Conservation (phyloP, 2,888 invertebrate species). For the Lycocerus yunnanus region DNA sequence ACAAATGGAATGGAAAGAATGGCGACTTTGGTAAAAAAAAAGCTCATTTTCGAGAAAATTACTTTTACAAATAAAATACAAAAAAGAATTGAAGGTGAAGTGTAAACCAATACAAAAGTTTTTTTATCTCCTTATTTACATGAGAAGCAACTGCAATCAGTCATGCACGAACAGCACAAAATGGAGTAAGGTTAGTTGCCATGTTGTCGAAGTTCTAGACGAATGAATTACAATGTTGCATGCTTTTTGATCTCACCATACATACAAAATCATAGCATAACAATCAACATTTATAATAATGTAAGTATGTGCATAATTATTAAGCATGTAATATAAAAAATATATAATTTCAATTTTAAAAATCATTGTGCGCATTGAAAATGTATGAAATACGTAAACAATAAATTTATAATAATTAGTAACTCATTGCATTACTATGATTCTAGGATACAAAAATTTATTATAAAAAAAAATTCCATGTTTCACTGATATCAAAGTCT, state of each 20-base stretch:
- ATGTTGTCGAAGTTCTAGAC: constrained; percentile 1
- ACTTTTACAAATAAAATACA: neutral
- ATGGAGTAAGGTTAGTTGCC: constrained; percentile 19
- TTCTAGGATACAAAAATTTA: neutral
- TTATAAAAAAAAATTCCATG: neutral
- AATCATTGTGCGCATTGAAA: neutral
- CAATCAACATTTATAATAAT: neutral
- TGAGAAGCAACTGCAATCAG: constrained; percentile 14
- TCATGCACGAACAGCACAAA: constrained; percentile 18
- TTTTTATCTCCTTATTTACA: constrained; percentile 12
- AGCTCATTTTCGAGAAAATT: neutral
- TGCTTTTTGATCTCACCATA: constrained; percentile 2
- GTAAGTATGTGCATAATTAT: neutral
- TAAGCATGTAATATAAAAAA: neutral
- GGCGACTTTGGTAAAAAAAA: neutral
- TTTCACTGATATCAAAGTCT: neutral
- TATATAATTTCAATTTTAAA: neutral
- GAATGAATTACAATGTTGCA: constrained; percentile 8
- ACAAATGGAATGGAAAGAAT: neutral
- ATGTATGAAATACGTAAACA: neutral
- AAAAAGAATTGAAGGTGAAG: constrained; percentile 6
- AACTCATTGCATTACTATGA: neutral
- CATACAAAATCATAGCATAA: neutral
- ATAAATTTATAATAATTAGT: neutral
- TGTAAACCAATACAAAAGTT: constrained; percentile 11